Percentiles rank a stretch among this genome's conserved stretches.
Conservation (phyloP, 1,140 invertebrate genomes). For the Drosophila santomea region DNA sequence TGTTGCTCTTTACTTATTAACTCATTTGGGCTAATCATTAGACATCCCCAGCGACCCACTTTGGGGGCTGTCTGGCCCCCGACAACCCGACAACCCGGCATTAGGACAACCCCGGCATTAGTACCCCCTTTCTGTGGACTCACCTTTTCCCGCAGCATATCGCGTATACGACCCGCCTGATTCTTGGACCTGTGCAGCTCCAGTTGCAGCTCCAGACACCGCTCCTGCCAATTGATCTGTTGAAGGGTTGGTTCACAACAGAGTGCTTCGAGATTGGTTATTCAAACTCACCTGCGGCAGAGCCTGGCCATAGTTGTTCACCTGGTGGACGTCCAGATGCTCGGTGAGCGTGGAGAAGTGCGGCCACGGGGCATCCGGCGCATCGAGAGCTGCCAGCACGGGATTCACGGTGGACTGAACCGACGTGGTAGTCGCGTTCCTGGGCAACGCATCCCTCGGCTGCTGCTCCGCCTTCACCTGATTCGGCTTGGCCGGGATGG, state of each 20-base stretch:
- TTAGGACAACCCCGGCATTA: too few species aligned
- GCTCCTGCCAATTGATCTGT: slow-evolving; percentile 91
- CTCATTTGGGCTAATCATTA: slow-evolving; percentile 71
- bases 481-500: slow-evolving; percentile 84
- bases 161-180: slow-evolving; percentile 92
- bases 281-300: slow-evolving; percentile 69
- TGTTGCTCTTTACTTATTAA: slow-evolving; percentile 62
- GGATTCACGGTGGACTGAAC: slow-evolving; percentile 42
- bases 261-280: not conserved
- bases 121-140: slow-evolving; percentile 19
- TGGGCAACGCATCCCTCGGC: not conserved
- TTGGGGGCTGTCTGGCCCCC: not conserved
- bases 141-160: slow-evolving; percentile 95
- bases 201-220: slow-evolving; percentile 92
- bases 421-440: not conserved
- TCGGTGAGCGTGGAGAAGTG: slow-evolving; percentile 81
- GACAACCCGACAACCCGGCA: too few species aligned
- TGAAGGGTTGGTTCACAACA: not conserved
- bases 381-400: slow-evolving; percentile 61
- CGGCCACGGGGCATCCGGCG: slow-evolving; percentile 79
- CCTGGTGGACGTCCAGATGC: slow-evolving; percentile 77
- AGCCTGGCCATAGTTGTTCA: slow-evolving; percentile 81
- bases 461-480: slow-evolving; percentile 29
- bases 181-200: slow-evolving; percentile 92
- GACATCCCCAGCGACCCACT: slow-evolving; percentile 35